A percentile compares a stretch with the other conserved stretches of the same genome.
Conservation (phyloP, 2,888 invertebrate species). For the Cabera pusaria region DNA sequence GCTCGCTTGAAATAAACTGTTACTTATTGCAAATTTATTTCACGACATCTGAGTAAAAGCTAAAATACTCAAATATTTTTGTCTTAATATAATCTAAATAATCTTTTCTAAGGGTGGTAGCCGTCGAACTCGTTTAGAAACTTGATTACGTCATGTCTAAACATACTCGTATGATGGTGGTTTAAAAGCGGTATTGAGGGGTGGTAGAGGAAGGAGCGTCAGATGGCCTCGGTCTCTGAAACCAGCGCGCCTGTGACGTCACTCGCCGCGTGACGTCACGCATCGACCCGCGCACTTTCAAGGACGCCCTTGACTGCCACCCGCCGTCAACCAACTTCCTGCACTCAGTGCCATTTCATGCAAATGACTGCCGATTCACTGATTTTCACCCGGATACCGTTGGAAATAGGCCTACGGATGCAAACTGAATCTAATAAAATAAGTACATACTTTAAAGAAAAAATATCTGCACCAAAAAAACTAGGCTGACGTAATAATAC, state of each 20-base stretch:
- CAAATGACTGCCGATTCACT: constrained; percentile 23
- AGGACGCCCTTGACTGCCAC: constrained; percentile 71
- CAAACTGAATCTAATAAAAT: no score
- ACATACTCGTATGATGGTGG: constrained; percentile 73
- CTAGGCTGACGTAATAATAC: constrained; percentile 7
- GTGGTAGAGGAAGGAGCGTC: constrained; percentile 46
- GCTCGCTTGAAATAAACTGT: no score
- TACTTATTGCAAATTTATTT: no score
- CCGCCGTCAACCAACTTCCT: constrained; percentile 61
- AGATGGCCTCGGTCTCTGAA: constrained; percentile 60
- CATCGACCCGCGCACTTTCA: constrained; percentile 75
- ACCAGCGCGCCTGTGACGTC: constrained; percentile 73
- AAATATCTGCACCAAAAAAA: constrained; percentile 1
- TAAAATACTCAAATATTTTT: no score
- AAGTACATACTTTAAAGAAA: no score
- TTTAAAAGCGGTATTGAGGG: constrained; percentile 44
- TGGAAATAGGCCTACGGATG: not conserved
- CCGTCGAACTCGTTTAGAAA: constrained; percentile 41
- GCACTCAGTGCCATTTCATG: constrained; percentile 40
- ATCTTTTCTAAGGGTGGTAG: constrained; percentile 10
- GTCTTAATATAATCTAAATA: no score
- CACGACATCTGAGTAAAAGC: no score
- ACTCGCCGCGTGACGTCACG: constrained; percentile 65
- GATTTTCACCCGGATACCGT: constrained; percentile 3
- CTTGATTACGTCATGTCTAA: constrained; percentile 75